A percentile compares a stretch with the other conserved stretches of the same genome.
These are phyloP conservation scores for Butorides virescens DNA, from an alignment of 2,113 vertebrate genomes.

Conservation along the genomic window DNA sequence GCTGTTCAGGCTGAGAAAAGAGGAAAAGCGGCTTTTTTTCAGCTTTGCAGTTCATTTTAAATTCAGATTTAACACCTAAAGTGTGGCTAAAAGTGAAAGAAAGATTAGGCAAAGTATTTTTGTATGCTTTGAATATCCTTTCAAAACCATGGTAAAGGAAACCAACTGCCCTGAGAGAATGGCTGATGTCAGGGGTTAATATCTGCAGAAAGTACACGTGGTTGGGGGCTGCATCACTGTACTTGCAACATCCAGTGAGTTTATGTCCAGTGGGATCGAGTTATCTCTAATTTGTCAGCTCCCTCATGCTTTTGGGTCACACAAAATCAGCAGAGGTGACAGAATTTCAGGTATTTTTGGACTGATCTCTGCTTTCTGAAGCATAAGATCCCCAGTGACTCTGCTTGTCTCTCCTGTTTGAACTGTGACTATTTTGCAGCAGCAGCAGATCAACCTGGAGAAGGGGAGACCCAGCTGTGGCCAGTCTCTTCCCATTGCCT, in stretches of 20 bases:
- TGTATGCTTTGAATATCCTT: neutral
- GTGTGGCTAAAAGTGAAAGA: neutral
- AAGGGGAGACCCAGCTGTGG: neutral
- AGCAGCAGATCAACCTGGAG: neutral
- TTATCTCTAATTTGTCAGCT: neutral
- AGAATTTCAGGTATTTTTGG: neutral
- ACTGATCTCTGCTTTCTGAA: neutral
- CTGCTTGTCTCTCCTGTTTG: neutral
- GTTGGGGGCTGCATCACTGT: neutral
- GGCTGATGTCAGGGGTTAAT: neutral
- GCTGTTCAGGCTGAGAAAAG: neutral
- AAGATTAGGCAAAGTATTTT: neutral
- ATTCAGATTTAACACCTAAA: neutral
- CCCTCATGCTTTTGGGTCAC: neutral
- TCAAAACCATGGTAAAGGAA: neutral
- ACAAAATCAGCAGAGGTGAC: neutral
- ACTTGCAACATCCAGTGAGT: neutral
- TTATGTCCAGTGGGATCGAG: neutral
- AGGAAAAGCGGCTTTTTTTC: neutral
- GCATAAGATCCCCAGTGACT: neutral
- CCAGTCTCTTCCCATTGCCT: neutral
- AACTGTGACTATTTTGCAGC: neutral
- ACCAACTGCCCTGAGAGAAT: neutral
- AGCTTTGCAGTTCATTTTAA: neutral
- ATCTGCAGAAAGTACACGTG: neutral